Base-by-base conservation (phyloP, 1,140 invertebrate species). In the Manduca sexta region DNA sequence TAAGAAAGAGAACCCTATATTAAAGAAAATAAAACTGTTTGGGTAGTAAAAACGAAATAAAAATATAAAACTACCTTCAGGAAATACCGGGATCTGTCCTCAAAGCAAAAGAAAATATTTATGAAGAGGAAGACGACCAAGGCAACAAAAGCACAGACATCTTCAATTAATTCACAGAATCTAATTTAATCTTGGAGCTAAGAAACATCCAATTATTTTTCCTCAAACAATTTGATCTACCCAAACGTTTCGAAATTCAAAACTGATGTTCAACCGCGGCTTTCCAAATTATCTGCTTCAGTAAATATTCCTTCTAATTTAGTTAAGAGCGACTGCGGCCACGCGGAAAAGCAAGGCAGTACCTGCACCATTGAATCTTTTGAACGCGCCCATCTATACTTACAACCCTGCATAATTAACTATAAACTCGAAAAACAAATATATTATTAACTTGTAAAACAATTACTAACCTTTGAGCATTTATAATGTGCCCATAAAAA, bases 401-500 rank as follows among this genome's bases (percentile, higher is more conserved):
- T 12, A 35, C 5, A 35, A 12, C 33, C n/a, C 31, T 71, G 56
- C 53, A 71, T 66, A 66, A 71, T 71, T 71, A 61, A 69, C 57
- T 51, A 56, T 49, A 55, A 57, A 55, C 56, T 52, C 51, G 46
- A 15, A 21, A 56, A 56, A 49, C 37, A 49, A 52, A 35, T 38
- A 39, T n/a, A 35, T 60, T 60, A 51, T 46, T 54, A 40, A 49
- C 35, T 43, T 43, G 31, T 16, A 18, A 43, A 38, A 34, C 42
- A 12, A 29, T 35, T 17, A 51, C 54, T 50, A 47, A 49, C 57
- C 50, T 50, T 56, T 54, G 8, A 31, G 11, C 38, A 40, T 33
- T n/a, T 40, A 39, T 40, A 40, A 40, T 33, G 43, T 14, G 21
- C 1, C 26, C 37, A n/a, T 40, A 33, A 33, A 48, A 48, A 3